A percentile compares a stretch with the other conserved stretches of the same genome.
Conservation (phyloP, 2,797 vertebrate species). For the Chloroceryle inda region DNA sequence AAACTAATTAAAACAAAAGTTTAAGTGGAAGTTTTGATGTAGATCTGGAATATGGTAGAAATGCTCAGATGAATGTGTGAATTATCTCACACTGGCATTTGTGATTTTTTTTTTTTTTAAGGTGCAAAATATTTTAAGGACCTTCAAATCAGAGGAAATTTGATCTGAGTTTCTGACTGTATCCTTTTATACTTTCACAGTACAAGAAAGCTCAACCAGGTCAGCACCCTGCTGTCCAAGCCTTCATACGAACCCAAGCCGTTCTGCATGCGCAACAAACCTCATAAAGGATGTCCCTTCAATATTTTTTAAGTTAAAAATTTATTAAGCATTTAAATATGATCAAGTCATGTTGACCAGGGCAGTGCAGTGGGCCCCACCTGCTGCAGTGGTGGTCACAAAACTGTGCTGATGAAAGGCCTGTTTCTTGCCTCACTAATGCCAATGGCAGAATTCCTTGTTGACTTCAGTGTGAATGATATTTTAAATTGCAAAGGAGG, state of each 20-base stretch:
- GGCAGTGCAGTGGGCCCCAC: neutral
- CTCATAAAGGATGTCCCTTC: neutral
- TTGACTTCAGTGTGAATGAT: neutral
- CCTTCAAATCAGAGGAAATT: neutral
- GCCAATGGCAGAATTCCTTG: neutral
- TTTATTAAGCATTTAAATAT: neutral
- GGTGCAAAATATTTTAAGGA: neutral
- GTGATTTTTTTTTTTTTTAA: constrained; percentile 29
- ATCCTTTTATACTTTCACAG: neutral
- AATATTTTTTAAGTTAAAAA: neutral
- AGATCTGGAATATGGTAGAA: constrained; percentile 17
- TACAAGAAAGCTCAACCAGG: neutral
- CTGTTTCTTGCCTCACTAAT: fast-evolving
- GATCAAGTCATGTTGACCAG: neutral
- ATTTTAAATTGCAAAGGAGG: neutral
- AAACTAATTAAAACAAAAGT: constrained; percentile 63
- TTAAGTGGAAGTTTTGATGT: constrained; percentile 48
- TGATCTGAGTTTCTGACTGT: neutral
- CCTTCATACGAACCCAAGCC: fast-evolving
- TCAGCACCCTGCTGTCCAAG: neutral
- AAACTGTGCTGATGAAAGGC: neutral
- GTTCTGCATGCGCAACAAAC: neutral
- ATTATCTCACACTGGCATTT: neutral
- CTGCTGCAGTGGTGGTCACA: neutral
- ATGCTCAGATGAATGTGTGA: neutral